A percentile compares a stretch with the other conserved stretches of the same genome.
These are phyloP conservation scores for Mythimna lalbum DNA, from an alignment of 2,888 invertebrate genomes.

Conservation along the genomic window DNA sequence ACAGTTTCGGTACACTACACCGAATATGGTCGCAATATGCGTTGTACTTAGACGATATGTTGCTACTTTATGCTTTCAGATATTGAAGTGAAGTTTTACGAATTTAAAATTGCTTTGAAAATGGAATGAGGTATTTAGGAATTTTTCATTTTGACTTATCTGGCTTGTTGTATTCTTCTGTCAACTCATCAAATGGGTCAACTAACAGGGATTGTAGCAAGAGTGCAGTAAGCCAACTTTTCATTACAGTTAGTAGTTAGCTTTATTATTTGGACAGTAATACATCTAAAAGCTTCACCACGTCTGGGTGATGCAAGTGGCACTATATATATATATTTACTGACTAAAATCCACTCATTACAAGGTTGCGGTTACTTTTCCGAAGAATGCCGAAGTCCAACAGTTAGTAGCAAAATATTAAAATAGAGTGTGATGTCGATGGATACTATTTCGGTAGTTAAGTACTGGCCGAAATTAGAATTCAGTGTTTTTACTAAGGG, in stretches of 20 bases:
- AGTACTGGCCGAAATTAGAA: neutral
- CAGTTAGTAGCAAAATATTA: no score
- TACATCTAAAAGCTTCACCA: no score
- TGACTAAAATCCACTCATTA: no score
- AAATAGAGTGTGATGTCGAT: neutral
- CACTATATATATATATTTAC: no score
- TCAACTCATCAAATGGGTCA: neutral
- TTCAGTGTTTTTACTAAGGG: no score
- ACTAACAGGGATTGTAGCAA: neutral
- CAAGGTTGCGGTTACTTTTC: no score
- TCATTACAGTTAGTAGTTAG: neutral
- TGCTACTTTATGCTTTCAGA: slow-evolving; percentile 43
- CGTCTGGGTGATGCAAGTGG: no score
- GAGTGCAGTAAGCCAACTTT: neutral
- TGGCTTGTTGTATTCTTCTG: slow-evolving; percentile 1
- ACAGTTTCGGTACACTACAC: slow-evolving; percentile 42
- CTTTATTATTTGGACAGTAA: no score
- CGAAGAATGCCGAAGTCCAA: no score
- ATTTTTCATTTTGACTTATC: slow-evolving; percentile 14
- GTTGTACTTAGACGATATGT: slow-evolving; percentile 32
- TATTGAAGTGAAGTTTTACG: slow-evolving; percentile 46
- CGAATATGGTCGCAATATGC: slow-evolving; percentile 49
- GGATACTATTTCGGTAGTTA: neutral
- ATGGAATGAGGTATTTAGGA: slow-evolving; percentile 22
- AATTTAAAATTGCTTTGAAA: slow-evolving; percentile 37